A percentile compares a stretch with the other conserved stretches of the same genome.
Evolutionary conservation across 2,797 vertebrate species (phyloP).

Genomic region (Pseudochaenichthys georgianus): DNA sequence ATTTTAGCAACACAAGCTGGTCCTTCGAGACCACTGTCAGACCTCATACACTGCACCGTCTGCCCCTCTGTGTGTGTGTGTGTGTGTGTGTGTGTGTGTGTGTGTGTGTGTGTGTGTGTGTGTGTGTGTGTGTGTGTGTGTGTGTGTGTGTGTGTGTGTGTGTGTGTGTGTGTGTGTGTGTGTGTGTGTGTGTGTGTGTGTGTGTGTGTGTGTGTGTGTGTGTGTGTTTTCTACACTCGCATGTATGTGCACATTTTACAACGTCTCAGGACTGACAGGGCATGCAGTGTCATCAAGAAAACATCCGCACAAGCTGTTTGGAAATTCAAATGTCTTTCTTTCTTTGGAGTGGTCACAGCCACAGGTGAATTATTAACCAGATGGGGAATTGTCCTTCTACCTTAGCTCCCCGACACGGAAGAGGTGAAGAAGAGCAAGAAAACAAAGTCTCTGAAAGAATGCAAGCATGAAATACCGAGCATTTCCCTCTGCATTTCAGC

Average conservation of each 20-base stretch:
- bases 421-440: conserved; percentile 39
- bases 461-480: conserved; percentile 59
- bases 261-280: conserved; percentile 47
- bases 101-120: no score
- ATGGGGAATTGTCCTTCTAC: conserved; percentile 54
- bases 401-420: conserved; percentile 54
- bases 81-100: no score
- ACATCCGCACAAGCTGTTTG: conserved; percentile 30
- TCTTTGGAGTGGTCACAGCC: conserved; percentile 52
- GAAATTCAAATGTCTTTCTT: conserved; percentile 17
- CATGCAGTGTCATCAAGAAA: conserved; percentile 56
- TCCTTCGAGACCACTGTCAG: conserved; percentile 74
- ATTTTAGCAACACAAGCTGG: conserved; percentile 81
- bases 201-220: conserved; percentile 2
- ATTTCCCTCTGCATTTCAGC: conserved; percentile 52
- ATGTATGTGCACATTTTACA: conserved; percentile 39
- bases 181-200: conserved; percentile 14
- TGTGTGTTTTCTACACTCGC: conserved; percentile 12
- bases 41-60: conserved; percentile 64
- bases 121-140: no score
- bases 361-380: conserved; percentile 75
- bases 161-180: not conserved
- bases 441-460: conserved; percentile 42
- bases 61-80: conserved; percentile 28
- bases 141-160: no score